phyloP scores from a whole-genome alignment of 2,888 invertebrate species.

The Biston stratarius region DNA sequence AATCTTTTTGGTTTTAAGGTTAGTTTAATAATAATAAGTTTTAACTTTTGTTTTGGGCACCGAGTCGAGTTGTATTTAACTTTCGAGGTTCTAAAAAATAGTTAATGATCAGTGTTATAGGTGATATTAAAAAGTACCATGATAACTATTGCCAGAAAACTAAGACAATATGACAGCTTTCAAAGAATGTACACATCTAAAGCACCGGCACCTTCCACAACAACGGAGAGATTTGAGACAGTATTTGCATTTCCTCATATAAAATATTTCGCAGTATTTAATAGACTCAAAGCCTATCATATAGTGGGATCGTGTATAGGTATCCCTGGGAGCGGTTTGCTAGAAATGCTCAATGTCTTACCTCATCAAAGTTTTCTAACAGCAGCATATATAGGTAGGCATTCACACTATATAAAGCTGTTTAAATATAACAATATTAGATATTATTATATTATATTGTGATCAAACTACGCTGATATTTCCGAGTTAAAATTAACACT shows the following conservation, averaged over 20 bases:
- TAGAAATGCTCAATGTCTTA: conserved; percentile 70
- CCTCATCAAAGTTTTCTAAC: conserved; percentile 60
- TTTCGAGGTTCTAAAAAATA: too few species aligned
- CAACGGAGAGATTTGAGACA: conserved; percentile 61
- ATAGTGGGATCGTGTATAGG: conserved; percentile 68
- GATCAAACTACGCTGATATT: too few species aligned
- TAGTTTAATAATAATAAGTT: too few species aligned
- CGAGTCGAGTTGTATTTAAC: too few species aligned
- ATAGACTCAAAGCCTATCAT: conserved; percentile 85
- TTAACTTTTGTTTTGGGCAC: too few species aligned
- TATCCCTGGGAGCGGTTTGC: conserved; percentile 71
- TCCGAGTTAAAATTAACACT: too few species aligned
- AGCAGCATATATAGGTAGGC: conserved; percentile 72
- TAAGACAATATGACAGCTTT: conserved; percentile 16
- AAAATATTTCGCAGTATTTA: conserved; percentile 76
- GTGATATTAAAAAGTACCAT: background rate
- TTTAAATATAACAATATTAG: too few species aligned
- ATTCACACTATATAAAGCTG: too few species aligned
- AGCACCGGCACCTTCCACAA: conserved; percentile 12
- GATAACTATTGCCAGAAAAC: conserved; percentile 21
- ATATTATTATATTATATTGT: too few species aligned
- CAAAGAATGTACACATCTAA: conserved; percentile 28
- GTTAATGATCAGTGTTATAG: too few species aligned
- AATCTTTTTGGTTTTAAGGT: too few species aligned
- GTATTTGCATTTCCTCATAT: conserved; percentile 77